These are phyloP conservation scores for Drosophila diplacantha DNA, from an alignment of 2,888 invertebrate species.

Conservation along the genomic window DNA sequence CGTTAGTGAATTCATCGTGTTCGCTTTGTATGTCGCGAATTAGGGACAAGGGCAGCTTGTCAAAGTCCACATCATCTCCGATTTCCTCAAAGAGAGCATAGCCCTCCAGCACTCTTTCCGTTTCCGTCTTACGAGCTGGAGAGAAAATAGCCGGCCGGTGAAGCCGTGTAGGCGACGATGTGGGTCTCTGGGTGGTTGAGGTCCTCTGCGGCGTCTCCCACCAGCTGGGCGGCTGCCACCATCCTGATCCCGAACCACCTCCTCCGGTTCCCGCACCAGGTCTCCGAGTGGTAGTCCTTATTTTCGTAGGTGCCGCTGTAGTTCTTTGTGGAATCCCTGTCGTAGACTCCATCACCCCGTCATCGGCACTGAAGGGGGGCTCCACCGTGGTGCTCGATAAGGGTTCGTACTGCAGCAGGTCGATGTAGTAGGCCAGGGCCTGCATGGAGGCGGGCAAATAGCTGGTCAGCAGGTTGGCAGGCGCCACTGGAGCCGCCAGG, in stretches of 20 bases:
- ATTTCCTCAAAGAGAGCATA: conserved; percentile 67
- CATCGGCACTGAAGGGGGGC: conserved; percentile 73
- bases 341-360: conserved; percentile 26
- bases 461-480: conserved; percentile 70
- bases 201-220: conserved; percentile 61
- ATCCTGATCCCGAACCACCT: conserved; percentile 39
- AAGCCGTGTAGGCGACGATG: conserved; percentile 58
- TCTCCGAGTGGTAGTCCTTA: conserved; percentile 30
- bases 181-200: conserved; percentile 59
- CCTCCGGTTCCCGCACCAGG: conserved; percentile 3
- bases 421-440: conserved; percentile 77
- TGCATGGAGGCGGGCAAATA: conserved; percentile 78
- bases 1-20: conserved; percentile 73
- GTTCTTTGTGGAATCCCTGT: conserved; percentile 28
- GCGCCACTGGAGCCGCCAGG: conserved; percentile 44
- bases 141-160: conserved; percentile 74
- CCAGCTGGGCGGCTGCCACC: conserved; percentile 73
- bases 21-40: conserved; percentile 76
- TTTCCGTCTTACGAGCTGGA: conserved; percentile 40
- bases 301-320: conserved; percentile 10
- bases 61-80: conserved; percentile 63
- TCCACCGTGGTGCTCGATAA: conserved; percentile 75
- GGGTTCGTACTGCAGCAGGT: conserved; percentile 77
- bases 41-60: conserved; percentile 72
- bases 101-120: conserved; percentile 47